Conservation (phyloP, 2,888 invertebrate species). For the Beris morrisii region DNA sequence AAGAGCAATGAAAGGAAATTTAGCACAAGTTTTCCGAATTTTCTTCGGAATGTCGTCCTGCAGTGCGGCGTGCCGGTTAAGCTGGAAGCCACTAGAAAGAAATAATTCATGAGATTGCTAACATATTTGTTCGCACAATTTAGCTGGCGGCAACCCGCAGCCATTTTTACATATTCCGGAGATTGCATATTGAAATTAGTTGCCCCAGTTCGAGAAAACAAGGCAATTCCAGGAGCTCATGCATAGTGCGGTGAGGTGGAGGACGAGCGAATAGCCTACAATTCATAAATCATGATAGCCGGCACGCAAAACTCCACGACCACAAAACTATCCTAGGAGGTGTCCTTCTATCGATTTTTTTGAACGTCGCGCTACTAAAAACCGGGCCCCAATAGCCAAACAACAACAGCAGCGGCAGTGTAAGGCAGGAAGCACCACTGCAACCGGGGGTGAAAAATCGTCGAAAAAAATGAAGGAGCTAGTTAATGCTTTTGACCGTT, state of each 20-base stretch:
- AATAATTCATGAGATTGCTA: background rate
- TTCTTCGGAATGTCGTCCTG: too few species aligned
- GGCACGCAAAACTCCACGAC: conserved; percentile 11
- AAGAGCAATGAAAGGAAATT: too few species aligned
- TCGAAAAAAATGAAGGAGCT: too few species aligned
- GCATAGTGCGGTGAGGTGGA: background rate
- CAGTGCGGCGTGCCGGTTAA: too few species aligned
- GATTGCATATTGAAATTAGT: conserved; percentile 7
- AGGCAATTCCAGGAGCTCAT: background rate
- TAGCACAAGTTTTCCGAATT: too few species aligned
- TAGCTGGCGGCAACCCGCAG: background rate
- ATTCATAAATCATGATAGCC: conserved; percentile 17
- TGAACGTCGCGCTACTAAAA: background rate
- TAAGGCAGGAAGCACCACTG: too few species aligned
- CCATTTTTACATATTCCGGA: conserved; percentile 2
- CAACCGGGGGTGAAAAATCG: too few species aligned
- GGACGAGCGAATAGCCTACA: background rate
- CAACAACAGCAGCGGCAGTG: too few species aligned
- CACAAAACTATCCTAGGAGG: background rate
- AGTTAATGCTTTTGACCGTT: too few species aligned
- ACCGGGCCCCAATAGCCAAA: too few species aligned
- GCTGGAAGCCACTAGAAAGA: too few species aligned
- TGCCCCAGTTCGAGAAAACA: conserved; percentile 5
- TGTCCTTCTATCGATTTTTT: conserved; percentile 12
- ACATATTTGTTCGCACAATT: background rate